Base-by-base conservation (phyloP, 30 jellyfish, hydroid and myxozoan genomes). In the Turritopsis dohrnii region DNA sequence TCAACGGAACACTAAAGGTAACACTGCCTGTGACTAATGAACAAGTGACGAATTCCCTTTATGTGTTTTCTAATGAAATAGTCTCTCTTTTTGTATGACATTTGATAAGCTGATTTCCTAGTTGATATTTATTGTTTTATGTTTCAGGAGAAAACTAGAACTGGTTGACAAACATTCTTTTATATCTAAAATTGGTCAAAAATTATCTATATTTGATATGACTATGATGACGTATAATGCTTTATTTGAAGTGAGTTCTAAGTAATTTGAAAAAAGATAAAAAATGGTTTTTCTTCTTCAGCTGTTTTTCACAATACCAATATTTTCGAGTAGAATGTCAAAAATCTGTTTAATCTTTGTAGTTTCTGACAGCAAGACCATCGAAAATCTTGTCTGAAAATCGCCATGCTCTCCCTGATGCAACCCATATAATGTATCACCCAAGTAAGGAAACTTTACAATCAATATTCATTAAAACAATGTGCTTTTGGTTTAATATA, bases 291-390 rank as follows among this genome's bases (percentile, higher is more conserved):
- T n/a, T 28, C 9, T 0, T 26, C 17, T n/a, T 75, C 65, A 28
- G 17, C 24, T 72, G 29, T 18, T 20, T 72, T 72, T 8, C 52
- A 18, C 85, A 0, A 60, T 18, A 60, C 73, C 19, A 60, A 23
- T 60, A 18, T 60, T 60, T 60, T 60, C 21, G 0, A 18, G 0
- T 18, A 54, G 13, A n/a, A 18, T n/a, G 28, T 74, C 41, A 21
- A n/a, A n/a, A n/a, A 28, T 21, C 20, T 1, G 21, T 29, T 65
- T 79, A 9, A 4, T 21, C 52, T 83, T 29, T 41, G 60, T 71
- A 93, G 98, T 80, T 93, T 28, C 84, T 93, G 52, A 87, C 96
- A 17, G 98, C 98, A 18, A 91, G 92, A 16, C 93, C 94, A 25
- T 66, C 96, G 26, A 93, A 88, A 84, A 93, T 89, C 66, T 52